Evolutionary conservation across 2,888 invertebrate species (phyloP).

Genomic region (Heliconius ethilla): DNA sequence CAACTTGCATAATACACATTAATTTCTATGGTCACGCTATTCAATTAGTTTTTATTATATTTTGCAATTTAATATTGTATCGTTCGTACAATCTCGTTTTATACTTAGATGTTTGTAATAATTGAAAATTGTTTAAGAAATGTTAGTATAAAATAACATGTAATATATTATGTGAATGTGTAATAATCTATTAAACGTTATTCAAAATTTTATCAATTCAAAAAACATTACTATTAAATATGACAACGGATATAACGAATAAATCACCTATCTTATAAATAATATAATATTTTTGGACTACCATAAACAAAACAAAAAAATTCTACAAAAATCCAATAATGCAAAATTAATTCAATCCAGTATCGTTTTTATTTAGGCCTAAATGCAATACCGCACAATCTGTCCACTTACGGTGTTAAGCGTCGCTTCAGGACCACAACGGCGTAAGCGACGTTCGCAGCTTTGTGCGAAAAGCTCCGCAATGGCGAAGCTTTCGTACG

Average conservation of each 20-base stretch:
- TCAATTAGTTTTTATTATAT: slow-evolving; percentile 32
- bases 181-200: background rate
- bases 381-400: slow-evolving; percentile 77
- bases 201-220: background rate
- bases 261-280: background rate
- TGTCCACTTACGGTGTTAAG: slow-evolving; percentile 79
- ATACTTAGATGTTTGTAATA: background rate
- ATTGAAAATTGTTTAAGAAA: background rate
- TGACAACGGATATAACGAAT: background rate
- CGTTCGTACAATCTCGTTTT: background rate
- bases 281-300: background rate
- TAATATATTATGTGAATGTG: background rate
- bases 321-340: background rate
- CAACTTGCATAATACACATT: slow-evolving; percentile 30
- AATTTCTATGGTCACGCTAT: slow-evolving; percentile 40
- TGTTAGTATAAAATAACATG: background rate
- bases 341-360: slow-evolving; percentile 57
- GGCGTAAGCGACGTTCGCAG: slow-evolving; percentile 55
- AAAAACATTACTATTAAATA: background rate
- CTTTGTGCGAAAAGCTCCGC: slow-evolving; percentile 71
- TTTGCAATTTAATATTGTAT: slow-evolving; percentile 26
- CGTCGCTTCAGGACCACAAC: slow-evolving; percentile 56
- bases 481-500: slow-evolving; percentile 67
- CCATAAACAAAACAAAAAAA: background rate
- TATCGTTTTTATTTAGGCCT: slow-evolving; percentile 76